Conservation (phyloP, 2,113 vertebrate genomes). For the Neolamprologus kungweensis region DNA sequence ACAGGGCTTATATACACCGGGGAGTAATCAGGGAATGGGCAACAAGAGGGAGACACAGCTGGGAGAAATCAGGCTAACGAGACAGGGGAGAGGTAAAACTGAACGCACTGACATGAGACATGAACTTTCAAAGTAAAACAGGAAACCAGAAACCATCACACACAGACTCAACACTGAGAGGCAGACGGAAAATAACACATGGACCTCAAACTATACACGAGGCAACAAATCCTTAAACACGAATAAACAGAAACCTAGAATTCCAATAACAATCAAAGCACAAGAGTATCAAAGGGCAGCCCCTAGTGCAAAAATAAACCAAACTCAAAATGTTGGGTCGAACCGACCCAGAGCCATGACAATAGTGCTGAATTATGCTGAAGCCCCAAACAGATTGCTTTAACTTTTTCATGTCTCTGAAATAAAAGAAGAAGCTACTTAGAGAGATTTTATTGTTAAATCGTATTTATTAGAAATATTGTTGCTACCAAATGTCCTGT, state of each 20-base stretch:
- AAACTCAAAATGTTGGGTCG: too few relatives aligned
- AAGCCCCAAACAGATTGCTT: not conserved
- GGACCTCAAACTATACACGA: not conserved
- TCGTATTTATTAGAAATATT: too few relatives aligned
- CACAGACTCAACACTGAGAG: not conserved
- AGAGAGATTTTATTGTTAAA: not conserved
- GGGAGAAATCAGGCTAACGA: not conserved
- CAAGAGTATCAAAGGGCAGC: too few relatives aligned
- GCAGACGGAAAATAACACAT: not conserved
- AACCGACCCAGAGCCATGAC: rapidly evolving
- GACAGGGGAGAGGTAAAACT: not conserved
- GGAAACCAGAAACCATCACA: not conserved
- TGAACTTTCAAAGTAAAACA: not conserved
- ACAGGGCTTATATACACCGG: not conserved
- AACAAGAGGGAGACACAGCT: not conserved
- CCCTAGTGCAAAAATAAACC: too few relatives aligned
- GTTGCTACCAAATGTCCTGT: too few relatives aligned
- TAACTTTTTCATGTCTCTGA: not conserved
- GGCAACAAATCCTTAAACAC: not conserved
- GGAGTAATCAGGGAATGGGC: not conserved
- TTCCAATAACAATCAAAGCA: too few relatives aligned
- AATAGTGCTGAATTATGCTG: rapidly evolving
- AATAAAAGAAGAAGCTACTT: not conserved
- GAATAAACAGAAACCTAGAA: not conserved
- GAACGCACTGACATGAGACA: not conserved